Conservation (phyloP, 2,888 invertebrate species). For the Leuctra nigra region DNA sequence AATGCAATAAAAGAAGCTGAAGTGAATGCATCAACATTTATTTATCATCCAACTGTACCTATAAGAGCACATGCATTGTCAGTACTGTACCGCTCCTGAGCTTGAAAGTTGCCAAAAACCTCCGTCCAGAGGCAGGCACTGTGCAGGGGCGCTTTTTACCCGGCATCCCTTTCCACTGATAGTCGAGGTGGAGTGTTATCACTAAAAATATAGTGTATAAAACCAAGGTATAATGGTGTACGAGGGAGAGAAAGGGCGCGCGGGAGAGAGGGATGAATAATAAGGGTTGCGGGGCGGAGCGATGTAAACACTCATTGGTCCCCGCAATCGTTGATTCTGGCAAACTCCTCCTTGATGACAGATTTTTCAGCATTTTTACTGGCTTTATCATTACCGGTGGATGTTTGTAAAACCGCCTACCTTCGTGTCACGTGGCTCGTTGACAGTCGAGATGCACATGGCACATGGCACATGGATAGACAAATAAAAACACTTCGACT, state of each 20-base stretch:
- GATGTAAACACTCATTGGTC: conserved; percentile 4
- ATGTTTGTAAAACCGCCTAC: conserved; percentile 21
- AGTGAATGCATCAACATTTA: too few species aligned
- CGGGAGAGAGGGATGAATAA: background rate
- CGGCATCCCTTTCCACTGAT: background rate
- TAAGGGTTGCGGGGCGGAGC: conserved; percentile 16
- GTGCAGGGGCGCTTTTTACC: too few species aligned
- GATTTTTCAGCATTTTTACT: conserved; percentile 28
- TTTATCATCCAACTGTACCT: too few species aligned
- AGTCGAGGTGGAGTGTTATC: conserved; percentile 11
- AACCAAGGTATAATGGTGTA: conserved; percentile 2
- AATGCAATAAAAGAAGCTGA: too few species aligned
- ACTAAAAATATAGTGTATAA: conserved; percentile 8
- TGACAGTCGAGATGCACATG: conserved; percentile 9
- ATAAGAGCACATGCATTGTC: too few species aligned
- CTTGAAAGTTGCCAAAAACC: background rate
- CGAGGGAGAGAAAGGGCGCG: background rate
- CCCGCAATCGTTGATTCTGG: conserved; percentile 21
- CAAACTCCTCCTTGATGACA: conserved; percentile 27
- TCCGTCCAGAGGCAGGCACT: conserved; percentile 8
- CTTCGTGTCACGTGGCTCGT: conserved; percentile 15
- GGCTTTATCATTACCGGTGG: conserved; percentile 20
- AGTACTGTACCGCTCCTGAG: too few species aligned
- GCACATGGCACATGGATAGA: conserved; percentile 7
- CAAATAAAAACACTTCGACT: conserved; percentile 9